These are phyloP conservation scores for Idaea straminata DNA, from an alignment of 2,888 invertebrate genomes.

Conservation along the genomic window DNA sequence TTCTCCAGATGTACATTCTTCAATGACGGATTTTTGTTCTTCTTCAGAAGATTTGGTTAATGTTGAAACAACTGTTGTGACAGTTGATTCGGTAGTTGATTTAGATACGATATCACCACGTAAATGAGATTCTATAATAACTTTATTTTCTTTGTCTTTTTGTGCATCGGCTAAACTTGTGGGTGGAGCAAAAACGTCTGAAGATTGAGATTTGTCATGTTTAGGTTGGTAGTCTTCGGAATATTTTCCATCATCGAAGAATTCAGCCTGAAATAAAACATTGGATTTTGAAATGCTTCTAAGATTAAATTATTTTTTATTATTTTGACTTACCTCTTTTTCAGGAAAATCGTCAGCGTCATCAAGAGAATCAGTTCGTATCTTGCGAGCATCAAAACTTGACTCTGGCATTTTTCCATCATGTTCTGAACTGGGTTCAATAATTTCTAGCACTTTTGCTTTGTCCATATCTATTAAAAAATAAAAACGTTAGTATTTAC, in stretches of 20 bases:
- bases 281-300: background rate
- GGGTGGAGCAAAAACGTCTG: slow-evolving; percentile 35
- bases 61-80: slow-evolving; percentile 70
- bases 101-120: slow-evolving; percentile 66
- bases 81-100: slow-evolving; percentile 74
- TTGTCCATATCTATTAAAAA: slow-evolving; percentile 71
- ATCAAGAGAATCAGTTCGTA: slow-evolving; percentile 74
- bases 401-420: slow-evolving; percentile 60
- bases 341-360: slow-evolving; percentile 78
- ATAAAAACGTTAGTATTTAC: slow-evolving; percentile 3
- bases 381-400: slow-evolving; percentile 70
- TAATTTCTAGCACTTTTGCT: slow-evolving; percentile 76
- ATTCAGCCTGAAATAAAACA: slow-evolving; percentile 54
- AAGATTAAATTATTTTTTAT: background rate
- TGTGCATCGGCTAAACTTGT: slow-evolving; percentile 44
- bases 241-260: slow-evolving; percentile 60
- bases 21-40: slow-evolving; percentile 68
- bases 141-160: slow-evolving; percentile 51
- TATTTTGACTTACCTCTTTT: slow-evolving; percentile 59
- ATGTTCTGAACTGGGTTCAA: slow-evolving; percentile 70
- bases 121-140: slow-evolving; percentile 53
- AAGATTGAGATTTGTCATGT: slow-evolving; percentile 24
- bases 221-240: slow-evolving; percentile 39
- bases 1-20: slow-evolving; percentile 72
- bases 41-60: slow-evolving; percentile 73